Evolutionary conservation across 2,888 invertebrate genomes (phyloP), one percentile per base, ranked within the genome.

Genomic region (Elmis aenea): DNA sequence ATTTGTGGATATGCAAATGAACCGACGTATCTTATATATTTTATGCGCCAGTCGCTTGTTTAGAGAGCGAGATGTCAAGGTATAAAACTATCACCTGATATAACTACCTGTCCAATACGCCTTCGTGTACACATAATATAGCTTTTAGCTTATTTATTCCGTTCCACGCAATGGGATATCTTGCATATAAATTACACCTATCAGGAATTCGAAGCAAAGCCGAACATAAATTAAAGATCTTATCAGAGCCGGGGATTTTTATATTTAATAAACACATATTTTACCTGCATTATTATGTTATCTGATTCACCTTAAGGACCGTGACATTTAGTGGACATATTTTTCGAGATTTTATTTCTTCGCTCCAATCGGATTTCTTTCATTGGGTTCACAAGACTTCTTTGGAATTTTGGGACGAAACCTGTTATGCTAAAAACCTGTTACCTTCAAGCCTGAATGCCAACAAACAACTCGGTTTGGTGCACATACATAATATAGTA

Each of bases 41-140:
- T 57, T 57, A 57, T 52, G 50, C 44, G 31, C 46, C 48, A 41
- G 47, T 38, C 45, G 43, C 47, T 55, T 52, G 51, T 55, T 45
- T 48, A 45, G 46, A 47, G 46, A 39, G 46, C 50, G 48, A 49
- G 51, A 51, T 51, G 62, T 60, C 61, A 59, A 53, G 54, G 51
- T 56, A 61, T 61, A 61, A 62, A 62, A 62, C 58, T 61, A 61
- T 61, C 62, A 62, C 62, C 59, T 59, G 55, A 61, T 57, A 57
- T 61, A 60, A 61, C 53, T 56, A 58, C 59, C 58, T 60, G 60
- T 59, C 58, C 52, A 57, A 50, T 55, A 50, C 53, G 51, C 54
- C 57, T 54, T 49, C 48, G 46, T 42, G 32, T 26, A 33, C 33
- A 21, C 33, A 34, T 32, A 33, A 40, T 24, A 25, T 30, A 38